phyloP scores from a whole-genome alignment of 2,888 invertebrate species.

The Nemapogon koenigi region DNA sequence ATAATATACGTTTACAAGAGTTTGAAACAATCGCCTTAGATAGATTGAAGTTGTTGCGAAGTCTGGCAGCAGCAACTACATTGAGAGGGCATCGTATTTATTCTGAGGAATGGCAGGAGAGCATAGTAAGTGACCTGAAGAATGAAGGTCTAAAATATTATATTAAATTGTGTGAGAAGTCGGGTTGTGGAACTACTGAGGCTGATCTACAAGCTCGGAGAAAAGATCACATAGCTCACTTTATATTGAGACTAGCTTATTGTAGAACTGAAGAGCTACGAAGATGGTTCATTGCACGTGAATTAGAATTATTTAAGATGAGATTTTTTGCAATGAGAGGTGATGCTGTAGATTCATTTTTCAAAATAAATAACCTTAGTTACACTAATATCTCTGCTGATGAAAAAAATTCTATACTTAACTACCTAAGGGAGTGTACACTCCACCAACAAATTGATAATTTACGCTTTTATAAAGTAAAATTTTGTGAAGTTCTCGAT shows the following conservation, averaged over 20 bases:
- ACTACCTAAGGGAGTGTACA: slow-evolving; percentile 68
- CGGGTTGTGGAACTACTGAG: slow-evolving; percentile 61
- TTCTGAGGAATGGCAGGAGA: slow-evolving; percentile 72
- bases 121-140: slow-evolving; percentile 68
- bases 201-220: slow-evolving; percentile 70
- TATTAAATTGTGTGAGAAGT: slow-evolving; percentile 64
- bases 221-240: slow-evolving; percentile 91
- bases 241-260: slow-evolving; percentile 89
- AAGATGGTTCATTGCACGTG: slow-evolving; percentile 88
- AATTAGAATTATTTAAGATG: slow-evolving; percentile 88
- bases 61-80: slow-evolving; percentile 75
- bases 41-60: slow-evolving; percentile 78
- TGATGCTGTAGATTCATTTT: slow-evolving; percentile 70
- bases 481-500: slow-evolving; percentile 86
- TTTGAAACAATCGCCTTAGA: slow-evolving; percentile 90
- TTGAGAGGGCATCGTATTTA: slow-evolving; percentile 66
- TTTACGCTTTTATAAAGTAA: slow-evolving; percentile 80
- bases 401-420: slow-evolving; percentile 69
- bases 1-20: slow-evolving; percentile 77
- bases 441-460: slow-evolving; percentile 64
- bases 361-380: slow-evolving; percentile 70
- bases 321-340: slow-evolving; percentile 71
- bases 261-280: slow-evolving; percentile 86
- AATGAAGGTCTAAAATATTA: slow-evolving; percentile 73
- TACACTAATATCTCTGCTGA: slow-evolving; percentile 71